These are phyloP conservation scores for Pristionchus exspectatus DNA, from an alignment of 2,888 invertebrate genomes.

Conservation along the genomic window DNA sequence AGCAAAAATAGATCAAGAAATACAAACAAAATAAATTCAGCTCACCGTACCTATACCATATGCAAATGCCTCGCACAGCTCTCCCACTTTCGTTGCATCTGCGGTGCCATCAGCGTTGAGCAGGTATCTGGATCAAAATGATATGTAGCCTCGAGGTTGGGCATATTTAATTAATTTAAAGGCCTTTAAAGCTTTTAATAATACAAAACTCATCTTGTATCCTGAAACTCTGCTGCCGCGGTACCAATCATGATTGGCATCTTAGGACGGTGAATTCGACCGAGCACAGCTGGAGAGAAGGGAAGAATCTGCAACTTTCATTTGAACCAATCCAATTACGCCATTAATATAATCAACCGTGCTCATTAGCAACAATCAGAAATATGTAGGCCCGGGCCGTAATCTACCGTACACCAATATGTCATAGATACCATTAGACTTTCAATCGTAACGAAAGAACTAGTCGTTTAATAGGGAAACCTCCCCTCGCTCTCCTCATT, in stretches of 20 bases:
- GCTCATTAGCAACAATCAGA: no score
- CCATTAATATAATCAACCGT: not conserved
- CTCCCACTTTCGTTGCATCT: not conserved
- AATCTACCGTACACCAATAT: no score
- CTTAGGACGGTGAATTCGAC: not conserved
- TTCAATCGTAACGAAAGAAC: no score
- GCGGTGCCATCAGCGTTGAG: constrained; percentile 6
- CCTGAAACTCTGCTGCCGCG: constrained; percentile 11
- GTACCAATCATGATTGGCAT: not conserved
- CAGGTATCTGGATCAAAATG: not conserved
- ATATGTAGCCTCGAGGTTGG: no score
- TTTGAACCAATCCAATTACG: not conserved
- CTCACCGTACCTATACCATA: not conserved
- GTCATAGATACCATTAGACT: no score
- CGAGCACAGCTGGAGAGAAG: not conserved
- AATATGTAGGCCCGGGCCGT: no score
- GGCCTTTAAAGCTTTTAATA: no score
- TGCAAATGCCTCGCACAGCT: constrained; percentile 36
- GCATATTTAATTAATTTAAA: no score
- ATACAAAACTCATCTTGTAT: not conserved
- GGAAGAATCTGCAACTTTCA: not conserved
- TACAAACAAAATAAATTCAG: no score
- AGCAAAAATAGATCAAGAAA: no score
- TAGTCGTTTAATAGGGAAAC: no score
- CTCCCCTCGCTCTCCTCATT: no score